These are phyloP conservation scores for Agrochola lychnidis DNA, from an alignment of 2,888 invertebrate genomes.

Conservation along the genomic window DNA sequence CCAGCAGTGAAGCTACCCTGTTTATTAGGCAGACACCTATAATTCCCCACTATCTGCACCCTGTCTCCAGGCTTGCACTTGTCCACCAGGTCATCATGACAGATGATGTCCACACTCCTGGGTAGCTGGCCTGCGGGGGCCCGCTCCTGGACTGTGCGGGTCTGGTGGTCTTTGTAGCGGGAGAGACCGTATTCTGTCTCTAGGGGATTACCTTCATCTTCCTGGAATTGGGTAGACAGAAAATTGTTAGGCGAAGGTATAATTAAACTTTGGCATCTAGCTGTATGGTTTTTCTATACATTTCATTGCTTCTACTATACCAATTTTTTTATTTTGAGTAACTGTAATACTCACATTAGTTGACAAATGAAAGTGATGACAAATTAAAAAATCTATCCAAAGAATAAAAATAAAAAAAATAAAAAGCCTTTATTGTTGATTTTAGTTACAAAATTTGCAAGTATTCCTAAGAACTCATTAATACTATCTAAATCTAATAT, in stretches of 20 bases:
- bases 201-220: slow-evolving; percentile 98
- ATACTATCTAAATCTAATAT: too few relatives aligned
- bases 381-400: too few relatives aligned
- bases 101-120: slow-evolving; percentile 97
- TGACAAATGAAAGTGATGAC: too few relatives aligned
- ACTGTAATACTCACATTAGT: too few relatives aligned
- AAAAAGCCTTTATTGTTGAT: too few relatives aligned
- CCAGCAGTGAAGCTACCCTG: slow-evolving; percentile 97
- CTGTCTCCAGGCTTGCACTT: slow-evolving; percentile 98
- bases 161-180: slow-evolving; percentile 99
- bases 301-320: too few relatives aligned
- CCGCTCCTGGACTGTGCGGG: slow-evolving; percentile 98
- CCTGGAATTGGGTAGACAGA: slow-evolving; percentile 87
- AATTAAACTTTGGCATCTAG: neutral
- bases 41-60: slow-evolving; percentile 98
- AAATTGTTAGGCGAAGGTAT: neutral
- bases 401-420: too few relatives aligned
- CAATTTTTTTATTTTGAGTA: too few relatives aligned
- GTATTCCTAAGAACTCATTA: too few relatives aligned
- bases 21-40: slow-evolving; percentile 98
- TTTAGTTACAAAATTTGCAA: too few relatives aligned
- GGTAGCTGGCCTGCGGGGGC: slow-evolving; percentile 99
- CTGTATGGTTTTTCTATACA: too few relatives aligned
- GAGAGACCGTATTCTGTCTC: slow-evolving; percentile 99
- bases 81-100: slow-evolving; percentile 99